A percentile compares a stretch with the other conserved stretches of the same genome.
These are phyloP conservation scores for Microdon myrmicae DNA, from an alignment of 2,888 invertebrate genomes.

Conservation along the genomic window DNA sequence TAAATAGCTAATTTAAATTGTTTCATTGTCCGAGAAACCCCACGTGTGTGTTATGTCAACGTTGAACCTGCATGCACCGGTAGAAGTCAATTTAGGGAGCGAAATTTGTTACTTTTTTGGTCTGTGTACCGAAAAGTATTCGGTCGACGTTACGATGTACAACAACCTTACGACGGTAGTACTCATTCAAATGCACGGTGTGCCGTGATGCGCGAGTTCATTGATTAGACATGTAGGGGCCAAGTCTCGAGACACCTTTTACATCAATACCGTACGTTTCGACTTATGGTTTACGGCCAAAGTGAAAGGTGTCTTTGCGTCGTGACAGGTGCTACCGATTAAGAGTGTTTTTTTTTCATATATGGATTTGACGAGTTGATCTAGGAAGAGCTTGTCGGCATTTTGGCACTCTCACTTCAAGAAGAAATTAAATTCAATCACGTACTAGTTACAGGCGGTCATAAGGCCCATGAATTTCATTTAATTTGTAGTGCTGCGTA, in stretches of 20 bases:
- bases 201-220: constrained; percentile 9
- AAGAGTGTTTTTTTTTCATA: too few species aligned
- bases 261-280: constrained; percentile 9
- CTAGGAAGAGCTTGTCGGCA: too few species aligned
- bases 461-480: too few species aligned
- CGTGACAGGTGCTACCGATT: constrained; percentile 22
- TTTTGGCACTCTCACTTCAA: too few species aligned
- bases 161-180: too few species aligned
- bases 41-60: constrained; percentile 1
- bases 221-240: constrained; percentile 18
- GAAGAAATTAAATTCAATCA: too few species aligned
- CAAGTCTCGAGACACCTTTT: constrained; percentile 14
- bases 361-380: too few species aligned
- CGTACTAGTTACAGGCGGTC: too few species aligned
- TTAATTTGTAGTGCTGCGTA: too few species aligned
- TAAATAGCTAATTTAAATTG: constrained; percentile 20
- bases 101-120: constrained; percentile 9
- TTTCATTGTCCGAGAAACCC: constrained; percentile 17
- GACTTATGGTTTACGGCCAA: constrained; percentile 16
- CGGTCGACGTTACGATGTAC: too few species aligned
- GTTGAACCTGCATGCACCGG: constrained; percentile 7
- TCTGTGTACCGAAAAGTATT: too few species aligned
- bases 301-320: constrained; percentile 37
- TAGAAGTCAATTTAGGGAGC: constrained; percentile 22
- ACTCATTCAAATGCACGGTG: constrained; percentile 19